Evolutionary conservation across 2,888 invertebrate genomes (phyloP).

Genomic region (Lomographa bimaculata): DNA sequence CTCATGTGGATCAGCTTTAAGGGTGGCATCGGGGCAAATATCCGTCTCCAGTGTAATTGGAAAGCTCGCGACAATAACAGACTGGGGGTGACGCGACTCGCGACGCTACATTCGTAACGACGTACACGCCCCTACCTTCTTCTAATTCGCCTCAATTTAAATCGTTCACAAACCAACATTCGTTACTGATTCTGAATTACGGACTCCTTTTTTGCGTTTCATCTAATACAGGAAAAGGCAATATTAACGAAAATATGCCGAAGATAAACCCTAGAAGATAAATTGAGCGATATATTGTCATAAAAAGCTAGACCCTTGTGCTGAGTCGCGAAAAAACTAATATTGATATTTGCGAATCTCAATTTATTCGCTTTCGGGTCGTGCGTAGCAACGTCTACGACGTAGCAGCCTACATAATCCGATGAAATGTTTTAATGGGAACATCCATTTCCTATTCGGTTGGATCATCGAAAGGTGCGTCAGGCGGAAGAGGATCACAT

Average conservation of each 20-base stretch:
- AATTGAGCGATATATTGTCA: conserved; percentile 3
- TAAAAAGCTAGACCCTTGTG: conserved; percentile 1
- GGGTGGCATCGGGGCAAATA: conserved; percentile 42
- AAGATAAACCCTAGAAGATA: not conserved
- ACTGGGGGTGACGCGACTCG: conserved; percentile 54
- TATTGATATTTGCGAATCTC: conserved; percentile 6
- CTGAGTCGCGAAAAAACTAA: conserved; percentile 8
- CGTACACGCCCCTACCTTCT: conserved; percentile 34
- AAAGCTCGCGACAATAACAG: conserved; percentile 67
- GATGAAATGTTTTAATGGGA: conserved; percentile 42
- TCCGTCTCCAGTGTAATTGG: conserved; percentile 66
- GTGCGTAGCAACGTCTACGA: conserved; percentile 27
- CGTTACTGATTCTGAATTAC: not conserved
- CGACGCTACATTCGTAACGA: conserved; percentile 41
- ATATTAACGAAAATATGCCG: no score
- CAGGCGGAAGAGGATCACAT: conserved; percentile 46
- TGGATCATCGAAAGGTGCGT: conserved; percentile 48
- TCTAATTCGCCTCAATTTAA: conserved; percentile 41
- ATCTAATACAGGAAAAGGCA: no score
- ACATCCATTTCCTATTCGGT: conserved; percentile 41
- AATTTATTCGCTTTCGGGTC: conserved; percentile 41
- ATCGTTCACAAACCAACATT: conserved; percentile 23
- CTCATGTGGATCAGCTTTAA: conserved; percentile 8
- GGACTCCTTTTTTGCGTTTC: not conserved
- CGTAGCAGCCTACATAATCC: conserved; percentile 37